A percentile compares a stretch with the other conserved stretches of the same genome.
phyloP scores from a whole-genome alignment of 2,797 vertebrate genomes.

The Micromesistius poutassou region DNA sequence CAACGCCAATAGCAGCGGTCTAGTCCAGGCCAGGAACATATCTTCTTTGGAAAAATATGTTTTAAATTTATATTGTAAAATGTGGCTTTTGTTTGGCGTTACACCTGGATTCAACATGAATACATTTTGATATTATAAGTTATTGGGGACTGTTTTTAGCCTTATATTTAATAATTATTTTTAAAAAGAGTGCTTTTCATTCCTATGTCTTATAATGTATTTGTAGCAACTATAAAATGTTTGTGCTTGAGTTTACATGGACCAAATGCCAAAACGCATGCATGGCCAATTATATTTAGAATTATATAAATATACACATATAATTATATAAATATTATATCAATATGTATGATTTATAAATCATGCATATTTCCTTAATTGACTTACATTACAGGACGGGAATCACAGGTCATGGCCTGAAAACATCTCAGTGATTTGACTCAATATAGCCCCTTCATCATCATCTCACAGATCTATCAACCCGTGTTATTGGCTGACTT shows the following conservation, averaged over 20 bases:
- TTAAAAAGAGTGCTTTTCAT: neutral
- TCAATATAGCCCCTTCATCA: conserved; percentile 20
- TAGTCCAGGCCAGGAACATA: neutral
- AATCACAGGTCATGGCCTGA: neutral
- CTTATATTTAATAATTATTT: neutral
- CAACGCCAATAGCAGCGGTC: conserved; percentile 31
- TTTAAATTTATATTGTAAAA: neutral
- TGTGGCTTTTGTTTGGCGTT: neutral
- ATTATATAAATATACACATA: no score
- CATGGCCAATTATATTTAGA: neutral
- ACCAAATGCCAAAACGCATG: neutral
- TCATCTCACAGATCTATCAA: conserved; percentile 41
- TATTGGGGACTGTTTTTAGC: neutral
- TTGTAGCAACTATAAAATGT: neutral
- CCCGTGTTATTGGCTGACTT: conserved; percentile 46
- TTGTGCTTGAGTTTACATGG: neutral
- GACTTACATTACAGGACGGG: neutral
- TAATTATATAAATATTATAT: no score
- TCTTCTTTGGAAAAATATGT: neutral
- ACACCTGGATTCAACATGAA: neutral
- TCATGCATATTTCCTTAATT: neutral
- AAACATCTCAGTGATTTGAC: neutral
- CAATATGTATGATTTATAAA: no score
- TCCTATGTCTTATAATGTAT: neutral
- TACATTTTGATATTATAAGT: neutral